phyloP scores from a whole-genome alignment of 37 sponge, comb jelly and placozoan genomes.

The Bolinopsis microptera region DNA sequence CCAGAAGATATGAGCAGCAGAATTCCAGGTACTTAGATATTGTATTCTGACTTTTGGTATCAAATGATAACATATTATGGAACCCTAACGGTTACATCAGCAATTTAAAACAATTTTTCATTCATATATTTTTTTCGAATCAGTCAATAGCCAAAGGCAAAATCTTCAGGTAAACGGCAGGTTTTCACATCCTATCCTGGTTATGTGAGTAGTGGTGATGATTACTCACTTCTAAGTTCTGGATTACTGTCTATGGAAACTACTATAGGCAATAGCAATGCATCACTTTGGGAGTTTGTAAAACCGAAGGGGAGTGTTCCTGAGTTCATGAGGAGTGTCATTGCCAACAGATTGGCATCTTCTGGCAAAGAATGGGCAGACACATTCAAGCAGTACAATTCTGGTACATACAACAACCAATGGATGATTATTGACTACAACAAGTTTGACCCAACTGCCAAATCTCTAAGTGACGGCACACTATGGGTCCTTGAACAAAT shows the following conservation, averaged over 20 bases:
- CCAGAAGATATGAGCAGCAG: background rate
- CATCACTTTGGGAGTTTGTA: constrained; percentile 73
- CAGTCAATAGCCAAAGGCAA: background rate
- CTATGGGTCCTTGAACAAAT: constrained; percentile 93
- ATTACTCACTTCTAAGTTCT: constrained; percentile 73
- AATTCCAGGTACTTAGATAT: background rate
- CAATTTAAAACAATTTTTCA: no score
- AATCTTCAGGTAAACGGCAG: constrained; percentile 70
- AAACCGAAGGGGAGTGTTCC: constrained; percentile 21
- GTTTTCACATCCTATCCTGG: constrained; percentile 95
- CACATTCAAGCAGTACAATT: constrained; percentile 78
- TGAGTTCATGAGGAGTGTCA: constrained; percentile 27
- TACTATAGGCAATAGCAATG: constrained; percentile 83
- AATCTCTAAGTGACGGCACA: constrained; percentile 63
- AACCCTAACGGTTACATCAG: no score
- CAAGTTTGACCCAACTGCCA: constrained; percentile 68
- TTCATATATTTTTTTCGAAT: no score
- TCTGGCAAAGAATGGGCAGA: constrained; percentile 77
- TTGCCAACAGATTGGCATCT: constrained; percentile 34
- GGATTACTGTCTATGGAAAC: constrained; percentile 92
- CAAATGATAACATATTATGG: no score
- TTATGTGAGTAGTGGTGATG: constrained; percentile 81
- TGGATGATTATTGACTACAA: constrained; percentile 99
- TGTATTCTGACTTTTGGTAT: no score
- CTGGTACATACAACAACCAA: constrained; percentile 77